Evolutionary conservation across 2,113 vertebrate species (phyloP).

Genomic region (Colinus virginianus): DNA sequence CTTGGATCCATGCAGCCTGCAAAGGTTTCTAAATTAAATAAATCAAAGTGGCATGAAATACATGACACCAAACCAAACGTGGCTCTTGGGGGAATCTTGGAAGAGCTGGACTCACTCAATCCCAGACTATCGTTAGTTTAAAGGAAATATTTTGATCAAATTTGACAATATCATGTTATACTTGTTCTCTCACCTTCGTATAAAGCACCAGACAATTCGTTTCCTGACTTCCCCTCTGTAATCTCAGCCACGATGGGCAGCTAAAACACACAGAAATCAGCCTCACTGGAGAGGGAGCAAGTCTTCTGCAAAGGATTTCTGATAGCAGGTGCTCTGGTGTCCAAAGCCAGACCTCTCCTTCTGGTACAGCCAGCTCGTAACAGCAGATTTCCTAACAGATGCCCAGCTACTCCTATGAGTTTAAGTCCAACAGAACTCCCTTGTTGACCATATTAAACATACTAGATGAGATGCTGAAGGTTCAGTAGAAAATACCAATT

Average conservation of each 20-base stretch:
- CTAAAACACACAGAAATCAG: background rate
- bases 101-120: background rate
- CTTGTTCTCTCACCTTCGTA: background rate
- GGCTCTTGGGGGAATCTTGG: background rate
- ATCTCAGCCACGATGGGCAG: background rate
- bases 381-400: background rate
- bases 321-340: too few species aligned
- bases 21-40: background rate
- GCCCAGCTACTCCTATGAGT: background rate
- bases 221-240: background rate
- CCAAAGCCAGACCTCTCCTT: background rate
- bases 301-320: background rate
- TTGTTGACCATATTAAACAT: background rate
- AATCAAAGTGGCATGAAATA: background rate
- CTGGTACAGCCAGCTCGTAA: background rate
- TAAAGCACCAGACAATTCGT: background rate
- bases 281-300: background rate
- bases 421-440: background rate
- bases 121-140: background rate
- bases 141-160: background rate
- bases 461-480: background rate
- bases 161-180: background rate
- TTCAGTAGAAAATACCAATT: background rate
- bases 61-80: background rate
- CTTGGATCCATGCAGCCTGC: background rate